phyloP scores from a whole-genome alignment of 2,113 vertebrate genomes.

The Zeus faber region DNA sequence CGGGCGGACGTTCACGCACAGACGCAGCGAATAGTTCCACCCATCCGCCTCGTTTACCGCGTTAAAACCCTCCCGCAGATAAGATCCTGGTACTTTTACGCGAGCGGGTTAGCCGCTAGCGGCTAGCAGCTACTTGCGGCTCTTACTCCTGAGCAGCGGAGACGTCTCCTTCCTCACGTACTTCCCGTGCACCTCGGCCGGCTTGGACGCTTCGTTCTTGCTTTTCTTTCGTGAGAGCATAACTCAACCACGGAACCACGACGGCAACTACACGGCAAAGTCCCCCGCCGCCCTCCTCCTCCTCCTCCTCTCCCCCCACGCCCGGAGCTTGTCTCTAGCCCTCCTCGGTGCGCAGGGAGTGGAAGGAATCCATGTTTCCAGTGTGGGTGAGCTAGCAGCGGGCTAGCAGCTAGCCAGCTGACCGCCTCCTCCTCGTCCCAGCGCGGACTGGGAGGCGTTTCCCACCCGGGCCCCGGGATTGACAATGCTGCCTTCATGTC shows the following conservation, averaged over 20 bases:
- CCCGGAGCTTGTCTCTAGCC: slow-evolving; percentile 22
- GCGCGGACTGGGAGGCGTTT: too few species aligned
- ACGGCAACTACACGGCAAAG: too few species aligned
- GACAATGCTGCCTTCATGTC: too few species aligned
- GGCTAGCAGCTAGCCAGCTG: slow-evolving; percentile 28
- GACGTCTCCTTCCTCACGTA: slow-evolving; percentile 99
- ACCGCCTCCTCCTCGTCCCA: background rate
- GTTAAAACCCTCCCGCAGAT: too few species aligned
- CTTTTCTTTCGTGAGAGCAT: slow-evolving; percentile 98
- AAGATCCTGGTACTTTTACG: too few species aligned
- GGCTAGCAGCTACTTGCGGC: slow-evolving; percentile 37
- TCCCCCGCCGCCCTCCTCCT: too few species aligned
- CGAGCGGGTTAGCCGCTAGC: background rate
- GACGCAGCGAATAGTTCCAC: too few species aligned
- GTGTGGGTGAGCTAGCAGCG: slow-evolving; percentile 24
- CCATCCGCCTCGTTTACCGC: too few species aligned
- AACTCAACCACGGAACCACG: slow-evolving; percentile 53
- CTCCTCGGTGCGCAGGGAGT: slow-evolving; percentile 12
- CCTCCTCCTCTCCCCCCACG: too few species aligned
- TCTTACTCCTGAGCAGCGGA: slow-evolving; percentile 91
- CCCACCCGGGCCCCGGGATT: too few species aligned
- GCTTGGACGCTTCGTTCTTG: slow-evolving; percentile 92
- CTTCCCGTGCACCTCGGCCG: slow-evolving; percentile 94
- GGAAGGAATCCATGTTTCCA: slow-evolving; percentile 47
- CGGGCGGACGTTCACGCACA: too few species aligned